A percentile compares a stretch with the other conserved stretches of the same genome.
Conservation (phyloP, 2,113 vertebrate genomes). For the Ochotona princeps region DNA sequence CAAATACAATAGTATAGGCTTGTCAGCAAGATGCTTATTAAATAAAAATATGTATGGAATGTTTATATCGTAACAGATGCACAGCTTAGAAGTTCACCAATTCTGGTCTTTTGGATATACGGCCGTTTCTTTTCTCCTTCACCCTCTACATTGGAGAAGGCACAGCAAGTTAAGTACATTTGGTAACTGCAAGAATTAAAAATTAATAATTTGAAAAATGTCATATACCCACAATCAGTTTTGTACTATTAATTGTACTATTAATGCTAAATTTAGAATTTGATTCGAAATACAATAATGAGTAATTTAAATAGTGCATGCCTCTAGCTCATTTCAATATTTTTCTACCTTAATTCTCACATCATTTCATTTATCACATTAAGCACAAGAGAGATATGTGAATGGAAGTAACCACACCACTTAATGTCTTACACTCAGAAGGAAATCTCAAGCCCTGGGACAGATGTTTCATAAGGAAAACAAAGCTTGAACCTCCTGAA, state of each 20-base stretch:
- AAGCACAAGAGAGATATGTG: conserved; percentile 92
- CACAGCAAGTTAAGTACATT: neutral
- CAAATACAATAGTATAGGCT: conserved; percentile 54
- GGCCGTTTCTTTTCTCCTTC: neutral
- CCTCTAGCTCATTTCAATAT: neutral
- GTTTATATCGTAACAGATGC: neutral
- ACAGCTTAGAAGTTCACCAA: neutral
- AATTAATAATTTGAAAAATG: neutral
- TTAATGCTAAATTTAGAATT: neutral
- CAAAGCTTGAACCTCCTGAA: no score
- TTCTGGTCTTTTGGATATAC: neutral
- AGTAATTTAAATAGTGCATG: neutral
- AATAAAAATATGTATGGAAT: neutral
- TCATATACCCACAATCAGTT: neutral
- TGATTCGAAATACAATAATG: neutral
- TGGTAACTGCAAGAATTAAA: neutral
- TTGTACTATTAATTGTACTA: conserved; percentile 6
- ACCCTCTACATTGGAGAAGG: neutral
- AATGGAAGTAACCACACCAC: conserved; percentile 90
- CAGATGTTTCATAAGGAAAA: no score
- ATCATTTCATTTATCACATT: neutral
- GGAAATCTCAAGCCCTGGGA: no score
- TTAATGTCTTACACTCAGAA: conserved; percentile 94
- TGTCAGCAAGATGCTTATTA: conserved; percentile 46
- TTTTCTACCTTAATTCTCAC: neutral